phyloP scores from a whole-genome alignment of 2,888 invertebrate genomes.

The Pseudeuparius sepicola region DNA sequence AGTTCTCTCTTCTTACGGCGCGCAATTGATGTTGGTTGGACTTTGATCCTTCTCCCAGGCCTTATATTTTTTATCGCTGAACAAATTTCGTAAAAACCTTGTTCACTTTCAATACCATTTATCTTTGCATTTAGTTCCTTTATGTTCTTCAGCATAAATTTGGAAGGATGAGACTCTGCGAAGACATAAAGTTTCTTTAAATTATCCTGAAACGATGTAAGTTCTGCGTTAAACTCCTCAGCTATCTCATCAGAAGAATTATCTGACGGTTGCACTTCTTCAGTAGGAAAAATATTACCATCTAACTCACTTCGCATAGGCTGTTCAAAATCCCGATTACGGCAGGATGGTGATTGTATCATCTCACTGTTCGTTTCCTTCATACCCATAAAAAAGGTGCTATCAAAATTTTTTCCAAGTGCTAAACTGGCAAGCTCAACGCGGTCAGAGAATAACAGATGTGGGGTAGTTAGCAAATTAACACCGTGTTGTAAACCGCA shows the following conservation, averaged over 20 bases:
- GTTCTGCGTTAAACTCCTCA: slow-evolving; percentile 10
- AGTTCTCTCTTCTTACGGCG: slow-evolving; percentile 10
- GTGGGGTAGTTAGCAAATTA: slow-evolving; percentile 14
- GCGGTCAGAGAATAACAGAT: slow-evolving; percentile 16
- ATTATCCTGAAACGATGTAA: slow-evolving; percentile 11
- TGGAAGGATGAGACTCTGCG: slow-evolving; percentile 10
- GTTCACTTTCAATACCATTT: slow-evolving; percentile 10
- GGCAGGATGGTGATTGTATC: slow-evolving; percentile 9
- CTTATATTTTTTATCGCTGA: slow-evolving; percentile 5
- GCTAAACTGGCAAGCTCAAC: slow-evolving; percentile 15
- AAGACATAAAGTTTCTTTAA: slow-evolving; percentile 8
- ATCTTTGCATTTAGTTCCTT: slow-evolving; percentile 5
- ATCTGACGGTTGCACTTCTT: slow-evolving; percentile 7
- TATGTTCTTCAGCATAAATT: slow-evolving; percentile 9
- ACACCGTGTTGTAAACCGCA: slow-evolving; percentile 15
- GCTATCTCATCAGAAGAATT: slow-evolving; percentile 8
- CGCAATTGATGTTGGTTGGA: slow-evolving; percentile 14
- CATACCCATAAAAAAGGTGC: slow-evolving; percentile 17
- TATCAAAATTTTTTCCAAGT: slow-evolving; percentile 14
- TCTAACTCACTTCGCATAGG: slow-evolving; percentile 7
- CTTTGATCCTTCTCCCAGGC: slow-evolving; percentile 9
- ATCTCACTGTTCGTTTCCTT: slow-evolving; percentile 12
- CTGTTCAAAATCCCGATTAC: slow-evolving; percentile 9
- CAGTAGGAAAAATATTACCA: slow-evolving; percentile 9
- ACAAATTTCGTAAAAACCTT: slow-evolving; percentile 6